Evolutionary conservation across 1,140 invertebrate species (phyloP).

Genomic region (Halesus radiatus): DNA sequence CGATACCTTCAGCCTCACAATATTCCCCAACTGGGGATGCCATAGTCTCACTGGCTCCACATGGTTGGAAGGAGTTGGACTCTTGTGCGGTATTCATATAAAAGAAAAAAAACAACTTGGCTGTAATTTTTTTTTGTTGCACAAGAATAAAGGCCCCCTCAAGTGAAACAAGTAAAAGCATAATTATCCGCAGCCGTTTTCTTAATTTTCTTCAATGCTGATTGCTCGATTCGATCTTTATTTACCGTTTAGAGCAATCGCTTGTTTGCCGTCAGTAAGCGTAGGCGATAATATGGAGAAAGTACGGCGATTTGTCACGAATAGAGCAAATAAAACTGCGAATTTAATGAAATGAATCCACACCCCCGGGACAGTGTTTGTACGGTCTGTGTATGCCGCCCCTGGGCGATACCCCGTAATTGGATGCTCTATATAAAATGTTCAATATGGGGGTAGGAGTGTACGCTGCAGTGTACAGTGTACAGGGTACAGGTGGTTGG

Average conservation of each 20-base stretch:
- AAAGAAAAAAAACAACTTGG: no score
- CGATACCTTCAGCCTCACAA: no score
- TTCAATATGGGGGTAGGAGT: neutral
- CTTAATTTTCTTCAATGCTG: no score
- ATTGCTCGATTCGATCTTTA: neutral
- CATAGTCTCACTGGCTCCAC: no score
- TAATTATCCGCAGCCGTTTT: no score
- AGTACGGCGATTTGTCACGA: neutral
- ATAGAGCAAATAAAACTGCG: conserved; percentile 10
- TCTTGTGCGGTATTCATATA: no score
- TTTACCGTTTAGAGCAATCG: neutral
- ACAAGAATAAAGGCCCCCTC: no score
- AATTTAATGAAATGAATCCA: neutral
- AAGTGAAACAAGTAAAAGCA: no score
- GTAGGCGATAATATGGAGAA: neutral
- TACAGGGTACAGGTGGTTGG: neutral
- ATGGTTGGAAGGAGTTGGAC: no score
- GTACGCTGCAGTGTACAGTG: neutral
- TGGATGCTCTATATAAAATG: neutral
- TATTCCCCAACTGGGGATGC: no score
- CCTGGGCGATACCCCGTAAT: neutral
- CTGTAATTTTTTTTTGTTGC: no score
- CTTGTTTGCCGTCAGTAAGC: conserved; percentile 1
- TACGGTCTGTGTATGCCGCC: neutral
- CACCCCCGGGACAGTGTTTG: neutral